Conservation (phyloP, 2,113 vertebrate species). For the Spermophilus dauricus region DNA sequence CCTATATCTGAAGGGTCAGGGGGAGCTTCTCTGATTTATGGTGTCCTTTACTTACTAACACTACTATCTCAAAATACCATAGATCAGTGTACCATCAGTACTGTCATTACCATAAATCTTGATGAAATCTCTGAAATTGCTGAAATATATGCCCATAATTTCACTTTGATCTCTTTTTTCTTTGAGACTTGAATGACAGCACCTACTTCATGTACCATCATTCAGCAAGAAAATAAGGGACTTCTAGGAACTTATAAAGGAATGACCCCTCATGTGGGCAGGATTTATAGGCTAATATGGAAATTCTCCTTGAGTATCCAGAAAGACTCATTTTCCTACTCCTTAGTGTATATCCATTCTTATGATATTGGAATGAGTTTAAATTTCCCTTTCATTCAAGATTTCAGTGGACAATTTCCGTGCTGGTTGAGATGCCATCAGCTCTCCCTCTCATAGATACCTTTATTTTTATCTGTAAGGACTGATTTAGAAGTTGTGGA, state of each 20-base stretch:
- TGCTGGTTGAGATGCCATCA: background rate
- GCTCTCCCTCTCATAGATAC: background rate
- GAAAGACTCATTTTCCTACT: background rate
- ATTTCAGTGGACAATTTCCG: background rate
- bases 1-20: background rate
- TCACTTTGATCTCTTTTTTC: slow-evolving; percentile 48
- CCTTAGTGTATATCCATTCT: background rate
- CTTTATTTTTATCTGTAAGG: slow-evolving; percentile 15
- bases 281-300: slow-evolving; percentile 47
- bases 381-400: background rate
- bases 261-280: slow-evolving; percentile 20
- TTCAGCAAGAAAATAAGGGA: slow-evolving; percentile 59
- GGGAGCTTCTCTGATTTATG: slow-evolving; percentile 59
- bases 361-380: background rate
- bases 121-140: slow-evolving; percentile 60
- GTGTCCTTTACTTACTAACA: slow-evolving; percentile 15
- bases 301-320: slow-evolving; percentile 8
- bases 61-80: background rate
- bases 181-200: slow-evolving; percentile 44
- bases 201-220: background rate
- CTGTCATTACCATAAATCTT: slow-evolving; percentile 57
- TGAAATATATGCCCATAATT: slow-evolving; percentile 33
- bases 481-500: background rate
- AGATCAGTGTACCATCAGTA: background rate
- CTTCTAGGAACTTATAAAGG: background rate